Percentiles rank a stretch among this genome's conserved stretches.
Evolutionary conservation across 2,797 vertebrate species (phyloP).

Genomic region (Pipistrellus nathusii): DNA sequence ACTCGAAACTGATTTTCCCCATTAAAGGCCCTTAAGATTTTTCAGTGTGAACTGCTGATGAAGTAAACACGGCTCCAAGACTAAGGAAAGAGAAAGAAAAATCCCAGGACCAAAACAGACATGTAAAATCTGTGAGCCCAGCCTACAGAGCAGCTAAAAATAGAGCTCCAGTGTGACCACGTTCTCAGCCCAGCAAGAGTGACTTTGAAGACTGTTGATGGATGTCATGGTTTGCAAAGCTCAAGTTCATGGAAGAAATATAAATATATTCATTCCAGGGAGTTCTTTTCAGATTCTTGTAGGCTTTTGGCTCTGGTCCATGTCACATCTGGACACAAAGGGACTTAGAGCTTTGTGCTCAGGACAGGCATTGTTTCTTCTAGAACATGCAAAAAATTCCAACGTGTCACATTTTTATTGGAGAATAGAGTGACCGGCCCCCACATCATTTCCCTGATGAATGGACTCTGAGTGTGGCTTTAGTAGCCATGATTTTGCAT

Average conservation of each 20-base stretch:
- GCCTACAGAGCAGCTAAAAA: constrained; percentile 50
- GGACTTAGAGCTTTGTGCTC: constrained; percentile 47
- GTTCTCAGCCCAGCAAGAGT: constrained; percentile 40
- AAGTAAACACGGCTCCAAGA: constrained; percentile 70
- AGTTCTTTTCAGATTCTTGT: not conserved
- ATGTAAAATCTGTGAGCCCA: not conserved
- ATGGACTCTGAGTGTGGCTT: not conserved
- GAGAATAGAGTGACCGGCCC: not conserved
- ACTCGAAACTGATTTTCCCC: constrained; percentile 80
- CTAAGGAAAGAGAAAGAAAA: constrained; percentile 68
- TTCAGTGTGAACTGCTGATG: constrained; percentile 63
- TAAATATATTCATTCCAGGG: constrained; percentile 53
- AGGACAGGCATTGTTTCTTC: constrained; percentile 34
- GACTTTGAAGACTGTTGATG: not conserved
- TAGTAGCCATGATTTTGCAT: not conserved
- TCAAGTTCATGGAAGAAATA: constrained; percentile 39
- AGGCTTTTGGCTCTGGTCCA: constrained; percentile 22
- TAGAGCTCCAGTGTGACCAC: not conserved
- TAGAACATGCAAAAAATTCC: constrained; percentile 19
- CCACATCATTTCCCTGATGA: not conserved
- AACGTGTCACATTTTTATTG: constrained; percentile 29
- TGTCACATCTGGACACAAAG: not conserved
- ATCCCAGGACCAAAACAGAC: not conserved
- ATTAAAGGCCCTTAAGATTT: constrained; percentile 53
- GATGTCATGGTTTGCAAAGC: constrained; percentile 17